A percentile compares a stretch with the other conserved stretches of the same genome.
Evolutionary conservation across 2,888 invertebrate genomes (phyloP).

Genomic region (Esperia sulphurella): DNA sequence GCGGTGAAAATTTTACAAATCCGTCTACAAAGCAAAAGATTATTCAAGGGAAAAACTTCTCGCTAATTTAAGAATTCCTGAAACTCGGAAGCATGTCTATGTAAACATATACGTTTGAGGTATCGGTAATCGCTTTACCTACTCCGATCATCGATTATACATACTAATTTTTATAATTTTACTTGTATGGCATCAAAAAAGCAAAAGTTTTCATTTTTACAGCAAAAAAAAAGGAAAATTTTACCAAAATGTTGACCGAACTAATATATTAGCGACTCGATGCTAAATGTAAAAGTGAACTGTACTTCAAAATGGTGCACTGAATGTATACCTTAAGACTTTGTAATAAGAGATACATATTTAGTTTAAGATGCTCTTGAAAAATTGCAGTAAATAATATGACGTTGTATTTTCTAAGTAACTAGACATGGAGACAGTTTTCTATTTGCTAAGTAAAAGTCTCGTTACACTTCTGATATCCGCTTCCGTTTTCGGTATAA

Average conservation of each 20-base stretch:
- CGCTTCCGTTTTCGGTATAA: slow-evolving; percentile 3
- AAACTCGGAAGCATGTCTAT: too few relatives aligned
- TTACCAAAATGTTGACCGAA: slow-evolving; percentile 26
- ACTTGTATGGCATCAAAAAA: not conserved
- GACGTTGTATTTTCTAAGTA: too few relatives aligned
- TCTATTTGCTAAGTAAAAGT: slow-evolving; percentile 66
- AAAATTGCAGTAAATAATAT: too few relatives aligned
- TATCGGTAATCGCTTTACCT: too few relatives aligned
- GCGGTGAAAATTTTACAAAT: too few relatives aligned
- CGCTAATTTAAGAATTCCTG: too few relatives aligned
- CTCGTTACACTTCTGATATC: slow-evolving; percentile 21
- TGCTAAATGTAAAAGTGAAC: slow-evolving; percentile 55
- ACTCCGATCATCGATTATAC: too few relatives aligned
- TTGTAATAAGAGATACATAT: slow-evolving; percentile 18
- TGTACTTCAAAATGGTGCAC: not conserved
- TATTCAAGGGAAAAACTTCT: too few relatives aligned
- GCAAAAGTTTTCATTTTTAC: slow-evolving; percentile 6
- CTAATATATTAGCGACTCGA: slow-evolving; percentile 37
- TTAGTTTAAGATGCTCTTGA: too few relatives aligned
- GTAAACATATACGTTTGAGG: too few relatives aligned
- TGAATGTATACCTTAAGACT: slow-evolving; percentile 25
- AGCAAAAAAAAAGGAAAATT: slow-evolving; percentile 16
- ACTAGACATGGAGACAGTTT: slow-evolving; percentile 20
- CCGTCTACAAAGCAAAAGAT: too few relatives aligned
- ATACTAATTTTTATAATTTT: too few relatives aligned